Evolutionary conservation across 2,797 vertebrate genomes (phyloP).

Genomic region (Falco novaeseelandiae): DNA sequence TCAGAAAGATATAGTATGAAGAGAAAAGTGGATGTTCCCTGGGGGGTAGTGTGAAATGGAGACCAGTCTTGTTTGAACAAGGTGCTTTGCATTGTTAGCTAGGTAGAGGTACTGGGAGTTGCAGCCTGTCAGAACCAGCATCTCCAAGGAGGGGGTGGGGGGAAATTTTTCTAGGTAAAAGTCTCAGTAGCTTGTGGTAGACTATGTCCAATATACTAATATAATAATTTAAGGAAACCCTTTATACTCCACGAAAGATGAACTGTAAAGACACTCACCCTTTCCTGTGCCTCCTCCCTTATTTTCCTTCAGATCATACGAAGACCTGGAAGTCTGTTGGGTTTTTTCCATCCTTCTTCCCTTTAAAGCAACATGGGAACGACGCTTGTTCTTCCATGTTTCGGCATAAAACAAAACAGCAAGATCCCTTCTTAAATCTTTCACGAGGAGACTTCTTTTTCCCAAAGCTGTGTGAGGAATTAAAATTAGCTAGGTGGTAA

Average conservation of each 20-base stretch:
- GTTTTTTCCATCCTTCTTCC: neutral
- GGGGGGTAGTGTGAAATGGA: slow-evolving; percentile 46
- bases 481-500: neutral
- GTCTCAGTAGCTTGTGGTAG: neutral
- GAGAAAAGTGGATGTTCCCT: slow-evolving; percentile 59
- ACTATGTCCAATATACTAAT: neutral
- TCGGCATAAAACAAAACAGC: neutral
- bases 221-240: neutral
- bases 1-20: slow-evolving; percentile 15
- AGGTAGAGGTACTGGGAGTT: slow-evolving; percentile 28
- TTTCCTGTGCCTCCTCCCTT: neutral
- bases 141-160: neutral
- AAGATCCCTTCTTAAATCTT: neutral
- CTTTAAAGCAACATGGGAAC: neutral
- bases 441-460: neutral
- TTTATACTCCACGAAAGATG: neutral
- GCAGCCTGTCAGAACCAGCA: slow-evolving; percentile 57
- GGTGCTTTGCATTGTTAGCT: slow-evolving; percentile 49
- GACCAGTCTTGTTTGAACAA: slow-evolving; percentile 72
- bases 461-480: neutral
- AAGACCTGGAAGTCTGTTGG: neutral
- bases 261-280: neutral
- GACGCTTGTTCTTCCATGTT: neutral
- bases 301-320: neutral
- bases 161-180: neutral